Evolutionary conservation across 2,888 invertebrate species (phyloP).

Genomic region (Diaprepes abbreviatus): DNA sequence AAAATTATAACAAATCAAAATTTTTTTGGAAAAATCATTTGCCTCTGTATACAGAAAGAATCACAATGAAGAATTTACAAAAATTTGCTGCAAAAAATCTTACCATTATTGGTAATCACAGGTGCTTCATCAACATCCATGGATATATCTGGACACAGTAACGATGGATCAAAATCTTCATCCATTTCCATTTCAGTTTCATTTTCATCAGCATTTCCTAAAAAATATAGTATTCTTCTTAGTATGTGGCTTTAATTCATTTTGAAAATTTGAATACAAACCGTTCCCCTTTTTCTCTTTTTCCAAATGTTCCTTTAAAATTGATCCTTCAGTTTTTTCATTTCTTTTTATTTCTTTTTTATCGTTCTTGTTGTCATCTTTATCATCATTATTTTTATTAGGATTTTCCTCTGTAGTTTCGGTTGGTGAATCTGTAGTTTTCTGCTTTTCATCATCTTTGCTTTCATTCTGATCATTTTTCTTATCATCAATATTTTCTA

Average conservation of each 20-base stretch:
- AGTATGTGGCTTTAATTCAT: neutral
- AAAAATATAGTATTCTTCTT: neutral
- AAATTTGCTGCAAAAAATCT: conserved; percentile 2
- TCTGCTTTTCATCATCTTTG: neutral
- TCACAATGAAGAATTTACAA: no score
- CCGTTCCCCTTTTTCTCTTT: neutral
- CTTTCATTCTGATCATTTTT: neutral
- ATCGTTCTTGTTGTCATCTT: neutral
- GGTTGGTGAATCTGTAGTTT: neutral
- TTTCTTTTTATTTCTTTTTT: neutral
- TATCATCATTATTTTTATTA: neutral
- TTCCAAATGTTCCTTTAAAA: conserved; percentile 16
- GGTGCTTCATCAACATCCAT: conserved; percentile 64
- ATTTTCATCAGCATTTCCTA: conserved; percentile 11
- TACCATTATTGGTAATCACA: conserved; percentile 56
- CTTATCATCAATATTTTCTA: neutral
- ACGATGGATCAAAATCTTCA: conserved; percentile 60
- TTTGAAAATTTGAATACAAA: neutral
- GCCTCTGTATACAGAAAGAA: no score
- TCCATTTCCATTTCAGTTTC: conserved; percentile 50
- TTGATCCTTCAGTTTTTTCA: neutral
- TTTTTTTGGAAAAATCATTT: no score
- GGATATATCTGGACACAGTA: conserved; percentile 64
- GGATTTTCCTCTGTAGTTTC: neutral
- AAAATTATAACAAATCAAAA: neutral